Conservation (phyloP, 2,888 invertebrate genomes). For the Oxyscelio sp. region DNA sequence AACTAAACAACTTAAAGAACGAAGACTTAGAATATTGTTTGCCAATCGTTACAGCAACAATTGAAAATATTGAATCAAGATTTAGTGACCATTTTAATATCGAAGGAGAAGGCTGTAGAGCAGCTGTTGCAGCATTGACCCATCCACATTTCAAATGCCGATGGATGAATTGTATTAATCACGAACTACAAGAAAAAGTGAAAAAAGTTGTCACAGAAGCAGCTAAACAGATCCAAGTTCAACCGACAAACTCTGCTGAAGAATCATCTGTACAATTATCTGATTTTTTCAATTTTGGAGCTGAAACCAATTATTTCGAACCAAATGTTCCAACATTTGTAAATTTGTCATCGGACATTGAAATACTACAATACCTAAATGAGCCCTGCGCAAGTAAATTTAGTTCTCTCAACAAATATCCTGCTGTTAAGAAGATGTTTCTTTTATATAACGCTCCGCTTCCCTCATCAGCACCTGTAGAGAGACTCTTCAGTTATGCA, state of each 20-base stretch:
- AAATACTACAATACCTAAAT: conserved; percentile 11
- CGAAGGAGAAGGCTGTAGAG: background rate
- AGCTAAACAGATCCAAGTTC: background rate
- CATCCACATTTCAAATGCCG: background rate
- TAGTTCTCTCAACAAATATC: background rate
- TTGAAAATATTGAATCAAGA: background rate
- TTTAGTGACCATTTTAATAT: conserved; percentile 17
- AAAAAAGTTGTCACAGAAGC: background rate
- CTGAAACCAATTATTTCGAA: background rate
- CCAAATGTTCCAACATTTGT: background rate
- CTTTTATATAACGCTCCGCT: background rate
- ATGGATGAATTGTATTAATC: background rate
- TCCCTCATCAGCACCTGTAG: background rate
- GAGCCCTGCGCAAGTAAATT: background rate
- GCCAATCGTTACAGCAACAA: background rate
- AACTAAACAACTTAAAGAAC: background rate
- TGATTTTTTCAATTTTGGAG: background rate
- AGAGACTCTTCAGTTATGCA: background rate
- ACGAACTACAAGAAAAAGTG: background rate
- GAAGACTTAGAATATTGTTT: conserved; percentile 17
- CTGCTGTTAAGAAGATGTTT: background rate
- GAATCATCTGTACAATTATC: background rate
- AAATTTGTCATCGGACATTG: background rate
- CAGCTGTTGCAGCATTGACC: conserved; percentile 1
- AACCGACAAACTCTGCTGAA: background rate